Evolutionary conservation across 2,797 vertebrate species (phyloP), one percentile per base, ranked within the genome.

Genomic region (Periophthalmus magnuspinnatus): DNA sequence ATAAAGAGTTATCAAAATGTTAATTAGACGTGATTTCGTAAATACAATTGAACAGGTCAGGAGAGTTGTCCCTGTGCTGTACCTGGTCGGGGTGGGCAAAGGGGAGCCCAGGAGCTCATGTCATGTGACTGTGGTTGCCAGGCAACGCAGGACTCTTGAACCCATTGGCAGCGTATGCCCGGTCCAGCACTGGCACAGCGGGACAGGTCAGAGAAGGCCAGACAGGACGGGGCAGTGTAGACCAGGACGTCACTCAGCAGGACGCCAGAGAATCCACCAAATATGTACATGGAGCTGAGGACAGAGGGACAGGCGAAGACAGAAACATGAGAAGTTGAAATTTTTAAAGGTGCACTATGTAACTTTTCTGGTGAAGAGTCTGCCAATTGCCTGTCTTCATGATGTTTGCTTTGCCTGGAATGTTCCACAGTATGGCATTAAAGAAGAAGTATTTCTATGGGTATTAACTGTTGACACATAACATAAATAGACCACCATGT

Each of bases 231-330:
- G 58, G 96, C 95, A 11, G 95, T 95, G 83, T 97, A 98, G 61
- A 96, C 94, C 67, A 98, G 90, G 74, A 98, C 93, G 10, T 98
- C 97, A 68, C 95, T 97, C 79, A 98, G 84, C 0, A 98, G 94
- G 4, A 96, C 88, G 38, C 96, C 97, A 19, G 96, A 97, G 88
- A 98, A 98, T 0, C 97, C 96, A 1, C 96, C 97, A 67, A 98
- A 98, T 89, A 98, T 81, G 79, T 95, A 97, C 96, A 98, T 96
- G 71, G 96, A 96, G 82, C 96, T 98, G 80, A 5, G 58, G 96
- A 82, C 96, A 98, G 80, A 5, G 56, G 16, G 56, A 32, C 56
- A 58, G 13, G 28, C 5, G 28, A 28, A 16, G 22, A 58, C 28
- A 6, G 28, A 28, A n/a, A n/a, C n/a, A 16, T 11, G 21, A 56